Conservation (phyloP, 2,888 invertebrate genomes). For the Scaptodrosophila latifasciaeformis region DNA sequence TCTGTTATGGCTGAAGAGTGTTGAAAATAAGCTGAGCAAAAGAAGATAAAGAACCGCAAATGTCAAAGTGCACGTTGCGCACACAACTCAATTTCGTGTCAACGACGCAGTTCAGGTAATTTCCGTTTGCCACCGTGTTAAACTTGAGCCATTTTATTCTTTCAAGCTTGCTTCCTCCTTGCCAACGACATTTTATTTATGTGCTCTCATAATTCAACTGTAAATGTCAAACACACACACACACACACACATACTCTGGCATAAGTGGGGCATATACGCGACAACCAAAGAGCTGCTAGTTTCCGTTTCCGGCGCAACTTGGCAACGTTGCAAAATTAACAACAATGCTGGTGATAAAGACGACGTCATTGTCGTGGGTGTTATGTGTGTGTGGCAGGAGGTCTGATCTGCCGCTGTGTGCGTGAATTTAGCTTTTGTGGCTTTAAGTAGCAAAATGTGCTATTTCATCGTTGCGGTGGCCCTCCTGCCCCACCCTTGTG, state of each 20-base stretch:
- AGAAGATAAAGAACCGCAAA: too few species aligned
- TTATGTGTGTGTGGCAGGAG: slow-evolving; percentile 19
- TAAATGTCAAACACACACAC: slow-evolving; percentile 40
- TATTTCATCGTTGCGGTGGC: slow-evolving; percentile 17
- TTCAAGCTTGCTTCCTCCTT: too few species aligned
- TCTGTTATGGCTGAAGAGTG: too few species aligned
- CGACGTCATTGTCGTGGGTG: slow-evolving; percentile 32
- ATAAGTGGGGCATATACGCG: slow-evolving; percentile 12
- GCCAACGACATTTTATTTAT: slow-evolving; percentile 62
- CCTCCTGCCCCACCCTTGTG: not conserved
- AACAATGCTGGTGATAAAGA: slow-evolving; percentile 67
- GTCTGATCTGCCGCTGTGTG: not conserved
- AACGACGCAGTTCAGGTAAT: slow-evolving; percentile 63
- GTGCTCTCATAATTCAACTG: slow-evolving; percentile 64
- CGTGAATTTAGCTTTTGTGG: slow-evolving; percentile 64
- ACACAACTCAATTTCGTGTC: slow-evolving; percentile 20
- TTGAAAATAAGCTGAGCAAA: too few species aligned
- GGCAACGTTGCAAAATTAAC: slow-evolving; percentile 61
- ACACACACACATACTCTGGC: slow-evolving; percentile 3
- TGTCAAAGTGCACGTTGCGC: slow-evolving; percentile 12
- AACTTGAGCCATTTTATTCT: slow-evolving; percentile 59
- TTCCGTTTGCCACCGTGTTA: slow-evolving; percentile 29
- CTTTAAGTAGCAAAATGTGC: slow-evolving; percentile 63
- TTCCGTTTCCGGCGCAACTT: slow-evolving; percentile 60
- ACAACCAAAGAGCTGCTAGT: slow-evolving; percentile 58